Percentiles rank a stretch among this genome's conserved stretches.
Conservation (phyloP, 2,888 invertebrate species). For the Tetramorium bicarinatum region DNA sequence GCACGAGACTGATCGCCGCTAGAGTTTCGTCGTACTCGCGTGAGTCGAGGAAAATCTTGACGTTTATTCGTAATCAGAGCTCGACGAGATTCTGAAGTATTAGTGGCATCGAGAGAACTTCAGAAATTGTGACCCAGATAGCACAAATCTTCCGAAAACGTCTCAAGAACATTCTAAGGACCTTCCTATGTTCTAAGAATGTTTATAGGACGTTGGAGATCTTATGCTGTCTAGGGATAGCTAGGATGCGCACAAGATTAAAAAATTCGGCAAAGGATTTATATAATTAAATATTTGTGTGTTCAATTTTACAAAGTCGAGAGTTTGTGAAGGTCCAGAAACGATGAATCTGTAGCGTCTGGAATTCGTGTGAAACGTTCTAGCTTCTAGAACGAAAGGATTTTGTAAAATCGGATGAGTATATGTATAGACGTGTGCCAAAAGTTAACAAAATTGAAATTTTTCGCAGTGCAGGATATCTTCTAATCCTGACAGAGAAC, state of each 20-base stretch:
- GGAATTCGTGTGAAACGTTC: background rate
- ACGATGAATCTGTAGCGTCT: background rate
- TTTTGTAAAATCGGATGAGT: background rate
- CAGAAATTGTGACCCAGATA: background rate
- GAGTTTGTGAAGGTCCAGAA: background rate
- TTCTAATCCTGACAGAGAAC: background rate
- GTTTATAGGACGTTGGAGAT: too few species aligned
- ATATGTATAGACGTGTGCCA: background rate
- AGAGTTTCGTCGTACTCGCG: conserved; percentile 43
- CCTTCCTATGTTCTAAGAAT: too few species aligned
- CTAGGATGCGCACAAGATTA: background rate
- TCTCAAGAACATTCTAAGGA: too few species aligned
- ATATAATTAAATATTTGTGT: background rate
- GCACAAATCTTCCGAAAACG: too few species aligned
- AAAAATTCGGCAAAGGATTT: background rate
- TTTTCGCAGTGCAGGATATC: background rate
- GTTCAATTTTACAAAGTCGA: background rate
- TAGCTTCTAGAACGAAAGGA: background rate
- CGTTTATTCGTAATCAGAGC: background rate
- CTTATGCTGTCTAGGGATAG: background rate
- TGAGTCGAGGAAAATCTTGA: background rate
- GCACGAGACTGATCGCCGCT: conserved; percentile 67
- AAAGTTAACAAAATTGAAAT: background rate
- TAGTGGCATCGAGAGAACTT: background rate
- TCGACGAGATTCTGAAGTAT: background rate